Conservation (phyloP, 2,797 vertebrate species). For the Atherinosoma microstoma region DNA sequence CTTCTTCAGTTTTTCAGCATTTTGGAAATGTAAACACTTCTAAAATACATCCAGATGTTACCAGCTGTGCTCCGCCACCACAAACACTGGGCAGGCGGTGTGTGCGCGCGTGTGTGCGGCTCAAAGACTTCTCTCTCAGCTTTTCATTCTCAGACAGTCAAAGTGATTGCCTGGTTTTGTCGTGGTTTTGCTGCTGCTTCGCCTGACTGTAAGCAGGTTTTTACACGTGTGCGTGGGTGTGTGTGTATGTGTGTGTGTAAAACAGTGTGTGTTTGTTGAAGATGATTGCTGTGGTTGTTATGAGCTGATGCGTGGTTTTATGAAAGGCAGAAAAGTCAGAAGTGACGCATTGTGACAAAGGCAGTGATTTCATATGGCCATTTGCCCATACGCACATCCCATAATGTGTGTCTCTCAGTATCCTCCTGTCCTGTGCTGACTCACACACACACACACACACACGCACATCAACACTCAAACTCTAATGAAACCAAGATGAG, state of each 20-base stretch:
- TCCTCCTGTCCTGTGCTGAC: not conserved
- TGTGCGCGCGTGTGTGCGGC: conserved; percentile 36
- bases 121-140: conserved; percentile 60
- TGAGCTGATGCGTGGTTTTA: conserved; percentile 42
- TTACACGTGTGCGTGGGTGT: conserved; percentile 2
- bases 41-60: conserved; percentile 89
- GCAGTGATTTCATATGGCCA: conserved; percentile 64
- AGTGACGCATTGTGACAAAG: conserved; percentile 66
- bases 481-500: conserved; percentile 26
- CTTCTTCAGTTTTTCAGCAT: conserved; percentile 79
- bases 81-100: conserved; percentile 76
- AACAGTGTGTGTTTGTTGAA: conserved; percentile 39
- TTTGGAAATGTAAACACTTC: conserved; percentile 87
- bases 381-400: conserved; percentile 61
- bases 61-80: conserved; percentile 82
- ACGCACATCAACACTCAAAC: conserved; percentile 7
- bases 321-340: conserved; percentile 57
- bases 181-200: conserved; percentile 58
- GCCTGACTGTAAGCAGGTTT: conserved; percentile 49
- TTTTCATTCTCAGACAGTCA: conserved; percentile 65
- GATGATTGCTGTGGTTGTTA: conserved; percentile 55
- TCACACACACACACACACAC: conserved; percentile 5
- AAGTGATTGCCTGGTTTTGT: conserved; percentile 70
- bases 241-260: not conserved
- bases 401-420: conserved; percentile 49